Percentiles rank a stretch among this genome's conserved stretches.
phyloP scores from a whole-genome alignment of 2,113 vertebrate genomes.

The Salvator merianae region DNA sequence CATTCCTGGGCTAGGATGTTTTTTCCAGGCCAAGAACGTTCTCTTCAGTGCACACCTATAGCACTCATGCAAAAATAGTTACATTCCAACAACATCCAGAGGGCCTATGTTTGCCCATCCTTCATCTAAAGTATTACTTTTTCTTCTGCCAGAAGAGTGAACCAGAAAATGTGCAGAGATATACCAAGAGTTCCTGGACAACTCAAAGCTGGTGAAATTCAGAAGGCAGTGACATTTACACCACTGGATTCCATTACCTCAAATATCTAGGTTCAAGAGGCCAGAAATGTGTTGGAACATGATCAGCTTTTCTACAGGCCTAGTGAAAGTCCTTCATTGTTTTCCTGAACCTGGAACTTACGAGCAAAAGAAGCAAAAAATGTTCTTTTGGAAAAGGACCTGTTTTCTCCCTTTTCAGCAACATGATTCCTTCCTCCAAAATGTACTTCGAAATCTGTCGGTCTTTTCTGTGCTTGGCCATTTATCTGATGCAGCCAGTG shows the following conservation, averaged over 20 bases:
- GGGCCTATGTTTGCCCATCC: neutral
- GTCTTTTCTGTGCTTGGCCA: neutral
- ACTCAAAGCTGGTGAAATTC: neutral
- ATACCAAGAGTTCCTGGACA: neutral
- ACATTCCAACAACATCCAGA: too few species aligned
- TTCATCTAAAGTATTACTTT: neutral
- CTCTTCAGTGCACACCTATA: too few species aligned
- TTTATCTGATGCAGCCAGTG: neutral
- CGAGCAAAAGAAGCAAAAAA: neutral
- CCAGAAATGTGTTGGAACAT: conserved; percentile 2
- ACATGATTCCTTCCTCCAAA: conserved; percentile 10
- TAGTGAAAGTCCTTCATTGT: neutral
- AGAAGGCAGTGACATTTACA: neutral
- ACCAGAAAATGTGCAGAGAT: neutral
- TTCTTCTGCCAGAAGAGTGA: neutral
- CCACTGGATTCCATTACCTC: neutral
- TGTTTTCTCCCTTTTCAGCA: neutral
- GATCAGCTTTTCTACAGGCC: neutral
- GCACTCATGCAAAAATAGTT: too few species aligned
- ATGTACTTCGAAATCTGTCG: conserved; percentile 12
- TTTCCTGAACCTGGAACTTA: conserved; percentile 9
- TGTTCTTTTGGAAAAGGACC: neutral
- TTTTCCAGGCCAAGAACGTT: too few species aligned
- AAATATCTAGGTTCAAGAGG: conserved; percentile 22
- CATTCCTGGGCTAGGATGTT: too few species aligned